Evolutionary conservation across 2,888 invertebrate genomes (phyloP).

Genomic region (Tenodera sinensis): DNA sequence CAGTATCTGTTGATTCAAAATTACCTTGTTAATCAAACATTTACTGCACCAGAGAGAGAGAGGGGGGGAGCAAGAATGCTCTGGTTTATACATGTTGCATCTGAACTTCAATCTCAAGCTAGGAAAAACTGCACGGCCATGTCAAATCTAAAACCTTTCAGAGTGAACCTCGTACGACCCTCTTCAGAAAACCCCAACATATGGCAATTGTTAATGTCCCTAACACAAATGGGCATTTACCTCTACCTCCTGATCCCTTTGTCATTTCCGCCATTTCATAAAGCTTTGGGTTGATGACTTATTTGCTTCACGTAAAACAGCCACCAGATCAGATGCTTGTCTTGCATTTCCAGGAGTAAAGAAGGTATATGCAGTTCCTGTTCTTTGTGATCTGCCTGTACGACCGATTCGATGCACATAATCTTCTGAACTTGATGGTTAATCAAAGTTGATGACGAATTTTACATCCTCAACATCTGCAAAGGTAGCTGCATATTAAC

Average conservation of each 20-base stretch:
- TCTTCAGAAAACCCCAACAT: not conserved
- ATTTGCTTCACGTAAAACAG: constrained; percentile 89
- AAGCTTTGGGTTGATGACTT: constrained; percentile 87
- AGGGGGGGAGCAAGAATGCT: too few relatives aligned
- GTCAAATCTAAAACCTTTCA: too few relatives aligned
- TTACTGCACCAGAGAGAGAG: too few relatives aligned
- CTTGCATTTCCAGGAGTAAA: constrained; percentile 88
- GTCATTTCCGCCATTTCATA: constrained; percentile 68
- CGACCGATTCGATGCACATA: constrained; percentile 96
- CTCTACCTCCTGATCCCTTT: constrained; percentile 42
- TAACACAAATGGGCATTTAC: not conserved
- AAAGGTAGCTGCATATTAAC: constrained; percentile 31
- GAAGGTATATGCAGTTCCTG: constrained; percentile 94
- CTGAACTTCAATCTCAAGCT: too few relatives aligned
- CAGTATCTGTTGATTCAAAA: too few relatives aligned
- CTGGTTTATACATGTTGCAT: too few relatives aligned
- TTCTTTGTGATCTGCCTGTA: constrained; percentile 88
- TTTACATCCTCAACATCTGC: constrained; percentile 98
- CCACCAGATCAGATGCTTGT: constrained; percentile 87
- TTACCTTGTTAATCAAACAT: too few relatives aligned
- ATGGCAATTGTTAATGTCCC: not conserved
- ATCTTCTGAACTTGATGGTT: constrained; percentile 95
- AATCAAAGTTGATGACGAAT: constrained; percentile 98
- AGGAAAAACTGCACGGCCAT: too few relatives aligned
- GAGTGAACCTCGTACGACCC: too few relatives aligned